Base-by-base conservation (phyloP, 2,888 invertebrate genomes). In the Phalera bucephala region DNA sequence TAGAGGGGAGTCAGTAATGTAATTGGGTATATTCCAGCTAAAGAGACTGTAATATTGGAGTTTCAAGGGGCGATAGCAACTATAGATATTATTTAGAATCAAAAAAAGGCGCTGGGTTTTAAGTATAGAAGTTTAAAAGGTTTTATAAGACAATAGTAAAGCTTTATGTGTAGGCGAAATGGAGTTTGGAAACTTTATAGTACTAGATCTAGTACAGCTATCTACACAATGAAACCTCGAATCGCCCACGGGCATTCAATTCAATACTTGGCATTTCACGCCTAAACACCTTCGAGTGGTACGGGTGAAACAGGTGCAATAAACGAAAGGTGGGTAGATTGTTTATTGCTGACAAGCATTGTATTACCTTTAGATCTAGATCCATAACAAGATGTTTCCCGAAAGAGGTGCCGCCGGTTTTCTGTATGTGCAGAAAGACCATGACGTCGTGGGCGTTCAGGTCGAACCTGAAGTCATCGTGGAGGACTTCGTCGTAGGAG, bases 391-490 rank as follows among this genome's bases (percentile, higher is more conserved):
- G 92, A 88, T 99, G 98, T 74, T 96, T 95, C 35, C 99, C 99
- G 78, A 99, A 99, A 4, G 97, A 94, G 23, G 99, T 99, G 15
- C 99, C 99, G 36, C 99, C 99, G 33, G 99, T 99, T 91, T 99
- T 99, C 86, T 99, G 99, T 80, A 99, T 99, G 81, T 99, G 99
- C 56, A 99, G 70, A 90, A 92, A 99, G 35, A 99, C 99, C 92
- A 99, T 95, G 37, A 99, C 99, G 90, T 99, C 99, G 70, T 96
- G 95, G 7, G 95, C 96, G 75, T 95, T 95, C 87, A 97, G 95
- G 81, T 97, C 95, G 85, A 97, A 97, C 67, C 95, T 93, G 80
- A 96, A 96, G 85, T 95, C 95, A 72, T 96, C 96, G 72, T 95
- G 95, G 36, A 96, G 91, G 63, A 96, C 94, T 79, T 96, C 96